Evolutionary conservation across 2,888 invertebrate species (phyloP), one percentile per base, ranked within the genome.

Genomic region (Calliscelio sp.): DNA sequence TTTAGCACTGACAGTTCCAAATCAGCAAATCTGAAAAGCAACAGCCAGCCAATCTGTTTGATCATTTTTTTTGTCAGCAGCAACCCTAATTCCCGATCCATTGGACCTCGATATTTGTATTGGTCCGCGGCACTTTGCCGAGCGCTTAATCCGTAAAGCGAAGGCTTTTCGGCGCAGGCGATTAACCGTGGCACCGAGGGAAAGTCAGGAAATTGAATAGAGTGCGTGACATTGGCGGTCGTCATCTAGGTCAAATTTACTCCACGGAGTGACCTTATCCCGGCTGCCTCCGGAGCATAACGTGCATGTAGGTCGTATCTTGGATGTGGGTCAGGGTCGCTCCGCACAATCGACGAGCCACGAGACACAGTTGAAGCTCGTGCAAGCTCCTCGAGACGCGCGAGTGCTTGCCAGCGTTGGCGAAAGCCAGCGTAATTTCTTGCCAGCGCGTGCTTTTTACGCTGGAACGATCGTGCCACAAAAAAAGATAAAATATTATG

Each of bases 291-390:
- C 86, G 75, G 75, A 86, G 78, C 82, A 77, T 70, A 81, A 70
- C 85, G 71, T 79, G 59, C 55, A 91, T 89, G 84, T 91, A 84
- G 91, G 92, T 91, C 91, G 86, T 77, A 51, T 81, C 86, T 87
- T 87, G 87, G 87, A 92, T 91, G 90, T 92, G 82, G 92, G 92
- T 92, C 92, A 92, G 70, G 92, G 92, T 89, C 90, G 86, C 73
- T 73, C 66, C 81, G 77, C 84, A 84, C 84, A 85, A 86, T 84
- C n/a, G n/a, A n/a, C 82, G 77, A 74, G 81, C 80, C 73, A 85
- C 71, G 75, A 75, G 81, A 83, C 75, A 51, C 65, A 63, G 38
- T n/a, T 28, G 70, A 84, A 71, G 79, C 85, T 82, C 79, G 71
- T 81, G 79, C 65, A 78, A 44, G 59, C 74, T 74, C 61, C 70